Evolutionary conservation across 2,797 vertebrate species (phyloP).

Genomic region (Percopsis omiscomaycus): DNA sequence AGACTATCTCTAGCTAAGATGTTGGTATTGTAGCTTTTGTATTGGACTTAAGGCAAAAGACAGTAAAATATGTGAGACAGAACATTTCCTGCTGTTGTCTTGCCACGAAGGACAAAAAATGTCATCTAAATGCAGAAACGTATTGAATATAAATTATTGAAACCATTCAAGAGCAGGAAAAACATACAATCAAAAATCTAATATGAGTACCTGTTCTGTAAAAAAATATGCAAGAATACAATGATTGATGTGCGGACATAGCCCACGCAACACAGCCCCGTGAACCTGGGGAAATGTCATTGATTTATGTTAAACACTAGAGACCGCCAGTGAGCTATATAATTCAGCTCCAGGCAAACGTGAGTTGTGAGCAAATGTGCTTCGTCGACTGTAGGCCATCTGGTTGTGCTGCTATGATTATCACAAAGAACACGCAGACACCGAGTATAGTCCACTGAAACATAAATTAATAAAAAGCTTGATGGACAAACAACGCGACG

Average conservation of each 20-base stretch:
- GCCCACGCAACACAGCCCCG: not conserved
- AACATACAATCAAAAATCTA: no score
- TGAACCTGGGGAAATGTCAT: conserved; percentile 1
- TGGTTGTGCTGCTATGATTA: conserved; percentile 31
- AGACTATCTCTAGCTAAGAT: no score
- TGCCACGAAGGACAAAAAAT: no score
- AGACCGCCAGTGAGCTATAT: conserved; percentile 57
- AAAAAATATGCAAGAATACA: not conserved
- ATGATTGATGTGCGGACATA: not conserved
- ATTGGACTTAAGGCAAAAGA: no score
- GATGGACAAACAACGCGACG: conserved; percentile 15
- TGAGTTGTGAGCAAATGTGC: conserved; percentile 71
- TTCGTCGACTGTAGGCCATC: conserved; percentile 4
- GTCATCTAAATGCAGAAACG: no score
- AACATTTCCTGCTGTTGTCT: no score
- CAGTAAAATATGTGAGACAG: no score
- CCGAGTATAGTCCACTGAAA: conserved; percentile 22
- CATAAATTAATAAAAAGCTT: conserved; percentile 16
- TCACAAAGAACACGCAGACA: conserved; percentile 32
- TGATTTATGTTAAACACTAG: conserved; percentile 49
- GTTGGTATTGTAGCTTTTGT: no score
- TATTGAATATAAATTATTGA: no score
- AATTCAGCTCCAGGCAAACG: conserved; percentile 51
- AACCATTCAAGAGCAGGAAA: no score
- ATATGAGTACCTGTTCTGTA: not conserved